A percentile compares a stretch with the other conserved stretches of the same genome.
Conservation (phyloP, 2,113 vertebrate genomes). For the Sclerurus mexicanus region DNA sequence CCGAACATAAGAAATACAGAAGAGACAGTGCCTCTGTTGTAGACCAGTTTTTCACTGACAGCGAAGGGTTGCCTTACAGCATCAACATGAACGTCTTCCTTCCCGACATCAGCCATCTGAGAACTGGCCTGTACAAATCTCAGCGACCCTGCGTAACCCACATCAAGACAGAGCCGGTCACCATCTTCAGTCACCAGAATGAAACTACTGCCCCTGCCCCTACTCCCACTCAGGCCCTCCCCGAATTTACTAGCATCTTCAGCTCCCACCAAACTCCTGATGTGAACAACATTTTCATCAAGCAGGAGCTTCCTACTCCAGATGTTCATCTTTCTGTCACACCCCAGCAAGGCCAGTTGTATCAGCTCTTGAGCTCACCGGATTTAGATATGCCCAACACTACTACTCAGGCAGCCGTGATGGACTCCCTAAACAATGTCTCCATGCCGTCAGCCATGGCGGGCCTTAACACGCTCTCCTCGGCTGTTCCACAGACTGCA, state of each 20-base stretch:
- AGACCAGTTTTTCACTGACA: conserved; percentile 91
- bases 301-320: conserved; percentile 88
- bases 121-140: conserved; percentile 88
- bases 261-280: conserved; percentile 78
- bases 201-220: conserved; percentile 75
- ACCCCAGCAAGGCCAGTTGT: conserved; percentile 86
- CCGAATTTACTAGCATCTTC: conserved; percentile 88
- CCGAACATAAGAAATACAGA: conserved; percentile 85
- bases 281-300: conserved; percentile 85
- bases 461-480: conserved; percentile 78
- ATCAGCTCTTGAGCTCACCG: conserved; percentile 90
- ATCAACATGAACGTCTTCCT: conserved; percentile 96
- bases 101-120: conserved; percentile 88
- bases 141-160: conserved; percentile 82
- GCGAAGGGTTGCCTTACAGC: conserved; percentile 88
- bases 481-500: conserved; percentile 74
- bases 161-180: conserved; percentile 88
- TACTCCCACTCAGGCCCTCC: conserved; percentile 72
- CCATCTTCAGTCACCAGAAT: conserved; percentile 82
- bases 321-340: conserved; percentile 83
- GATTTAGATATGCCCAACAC: conserved; percentile 86
- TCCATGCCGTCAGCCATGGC: conserved; percentile 80
- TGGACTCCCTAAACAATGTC: conserved; percentile 77
- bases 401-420: conserved; percentile 77
- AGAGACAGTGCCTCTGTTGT: conserved; percentile 84